Percentiles rank a stretch among this genome's conserved stretches.
Conservation (phyloP, 2,888 invertebrate genomes). For the Alsophila aescularia region DNA sequence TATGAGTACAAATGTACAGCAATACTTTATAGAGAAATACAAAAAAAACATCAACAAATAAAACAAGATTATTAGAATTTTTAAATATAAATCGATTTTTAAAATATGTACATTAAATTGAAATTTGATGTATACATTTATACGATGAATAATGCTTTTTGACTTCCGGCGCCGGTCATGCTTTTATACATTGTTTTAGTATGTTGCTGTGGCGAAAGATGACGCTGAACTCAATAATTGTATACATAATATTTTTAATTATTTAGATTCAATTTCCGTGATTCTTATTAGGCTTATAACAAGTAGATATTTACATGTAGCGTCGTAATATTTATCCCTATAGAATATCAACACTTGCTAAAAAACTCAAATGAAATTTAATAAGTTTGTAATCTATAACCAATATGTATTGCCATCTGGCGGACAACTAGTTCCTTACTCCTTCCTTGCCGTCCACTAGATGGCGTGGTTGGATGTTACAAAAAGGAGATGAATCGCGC, state of each 20-base stretch:
- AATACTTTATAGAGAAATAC: slow-evolving; percentile 23
- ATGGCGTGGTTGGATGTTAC: too few species aligned
- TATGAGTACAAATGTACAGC: slow-evolving; percentile 69
- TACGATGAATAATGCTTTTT: slow-evolving; percentile 1
- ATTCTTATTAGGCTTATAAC: neutral
- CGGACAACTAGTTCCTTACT: neutral
- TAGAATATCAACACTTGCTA: neutral
- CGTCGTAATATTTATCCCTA: neutral
- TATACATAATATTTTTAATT: neutral
- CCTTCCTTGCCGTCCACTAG: too few species aligned
- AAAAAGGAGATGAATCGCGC: too few species aligned
- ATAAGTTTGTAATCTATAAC: neutral
- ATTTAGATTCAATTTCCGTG: neutral
- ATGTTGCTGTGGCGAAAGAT: neutral
- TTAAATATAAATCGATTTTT: neutral
- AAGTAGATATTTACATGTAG: neutral
- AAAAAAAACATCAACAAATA: neutral
- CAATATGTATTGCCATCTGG: neutral
- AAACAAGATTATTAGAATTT: slow-evolving; percentile 30
- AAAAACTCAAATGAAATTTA: too few species aligned
- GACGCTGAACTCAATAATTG: neutral
- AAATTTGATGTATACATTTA: neutral
- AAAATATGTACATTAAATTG: neutral
- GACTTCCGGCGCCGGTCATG: slow-evolving; percentile 38
- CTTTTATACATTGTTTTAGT: neutral